Conservation (phyloP, 2,797 vertebrate species). For the Petrocephalus sullivani region DNA sequence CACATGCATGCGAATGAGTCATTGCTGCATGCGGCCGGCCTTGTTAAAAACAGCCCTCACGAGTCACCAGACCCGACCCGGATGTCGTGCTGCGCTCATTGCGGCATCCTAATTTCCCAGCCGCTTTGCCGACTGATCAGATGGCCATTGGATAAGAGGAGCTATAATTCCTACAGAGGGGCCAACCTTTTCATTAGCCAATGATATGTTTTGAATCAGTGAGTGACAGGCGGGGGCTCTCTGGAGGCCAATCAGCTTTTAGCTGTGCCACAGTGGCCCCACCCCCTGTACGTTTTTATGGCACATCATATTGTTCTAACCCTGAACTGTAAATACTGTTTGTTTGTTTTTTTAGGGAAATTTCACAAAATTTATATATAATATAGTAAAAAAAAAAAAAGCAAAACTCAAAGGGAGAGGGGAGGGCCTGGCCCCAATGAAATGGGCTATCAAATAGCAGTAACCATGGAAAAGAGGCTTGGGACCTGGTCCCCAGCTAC, state of each 20-base stretch:
- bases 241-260: background rate
- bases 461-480: background rate
- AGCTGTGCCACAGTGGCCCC: background rate
- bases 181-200: background rate
- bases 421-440: background rate
- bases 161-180: background rate
- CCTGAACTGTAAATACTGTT: background rate
- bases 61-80: background rate
- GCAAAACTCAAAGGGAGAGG: background rate
- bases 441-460: background rate
- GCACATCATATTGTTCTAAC: background rate
- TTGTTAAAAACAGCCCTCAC: background rate
- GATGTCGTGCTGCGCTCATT: background rate
- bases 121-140: background rate
- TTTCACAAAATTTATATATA: background rate
- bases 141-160: background rate
- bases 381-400: background rate
- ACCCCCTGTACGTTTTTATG: background rate
- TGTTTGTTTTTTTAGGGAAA: background rate
- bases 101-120: background rate
- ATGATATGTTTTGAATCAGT: background rate
- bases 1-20: conserved; percentile 27
- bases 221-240: background rate
- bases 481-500: background rate
- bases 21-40: background rate